These are phyloP conservation scores for Anaspis maculata DNA, from an alignment of 2,888 invertebrate genomes.

Conservation along the genomic window DNA sequence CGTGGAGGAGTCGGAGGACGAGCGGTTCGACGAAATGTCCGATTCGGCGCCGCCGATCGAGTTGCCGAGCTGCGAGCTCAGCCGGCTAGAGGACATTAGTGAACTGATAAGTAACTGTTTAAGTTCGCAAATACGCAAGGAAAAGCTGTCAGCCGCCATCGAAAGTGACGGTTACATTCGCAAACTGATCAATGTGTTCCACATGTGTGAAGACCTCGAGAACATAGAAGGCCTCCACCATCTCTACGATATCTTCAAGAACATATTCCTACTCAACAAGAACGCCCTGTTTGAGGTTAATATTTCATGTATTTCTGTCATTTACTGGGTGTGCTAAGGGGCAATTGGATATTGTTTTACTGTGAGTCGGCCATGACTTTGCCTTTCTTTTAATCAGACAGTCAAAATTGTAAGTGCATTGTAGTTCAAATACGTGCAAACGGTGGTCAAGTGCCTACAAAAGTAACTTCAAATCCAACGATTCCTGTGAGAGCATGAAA, in stretches of 20 bases:
- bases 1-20: slow-evolving; percentile 94
- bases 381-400: too few species aligned
- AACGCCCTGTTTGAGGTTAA: slow-evolving; percentile 93
- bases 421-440: too few species aligned
- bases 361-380: too few species aligned
- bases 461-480: too few species aligned
- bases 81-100: slow-evolving; percentile 89
- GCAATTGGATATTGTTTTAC: too few species aligned
- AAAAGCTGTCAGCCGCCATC: slow-evolving; percentile 86
- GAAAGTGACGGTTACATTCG: slow-evolving; percentile 94
- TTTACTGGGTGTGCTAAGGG: too few species aligned
- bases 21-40: slow-evolving; percentile 92
- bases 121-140: slow-evolving; percentile 82
- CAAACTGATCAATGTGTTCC: slow-evolving; percentile 90
- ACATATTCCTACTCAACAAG: slow-evolving; percentile 96
- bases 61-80: slow-evolving; percentile 90
- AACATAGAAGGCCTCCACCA: slow-evolving; percentile 91
- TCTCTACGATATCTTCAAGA: slow-evolving; percentile 96
- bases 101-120: slow-evolving; percentile 85
- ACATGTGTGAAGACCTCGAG: slow-evolving; percentile 95
- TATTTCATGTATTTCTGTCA: too few species aligned
- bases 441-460: too few species aligned
- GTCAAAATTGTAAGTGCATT: too few species aligned
- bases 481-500: too few species aligned
- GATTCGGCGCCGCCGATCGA: slow-evolving; percentile 92